phyloP scores from a whole-genome alignment of 2,113 vertebrate genomes.

The Lates calcarifer region DNA sequence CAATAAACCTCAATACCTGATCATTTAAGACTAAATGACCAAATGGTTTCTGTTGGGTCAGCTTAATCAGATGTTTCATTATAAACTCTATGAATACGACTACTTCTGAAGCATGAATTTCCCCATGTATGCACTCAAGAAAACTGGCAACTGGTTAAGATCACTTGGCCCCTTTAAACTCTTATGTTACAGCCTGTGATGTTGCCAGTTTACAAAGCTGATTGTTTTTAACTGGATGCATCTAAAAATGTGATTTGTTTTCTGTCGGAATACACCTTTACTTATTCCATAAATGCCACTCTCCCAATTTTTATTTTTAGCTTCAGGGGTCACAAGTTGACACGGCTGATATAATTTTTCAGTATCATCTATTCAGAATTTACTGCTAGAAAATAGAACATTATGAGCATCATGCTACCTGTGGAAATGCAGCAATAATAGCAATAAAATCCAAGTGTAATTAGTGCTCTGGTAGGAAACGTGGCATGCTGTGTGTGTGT shows the following conservation, averaged over 20 bases:
- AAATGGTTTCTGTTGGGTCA: too few species aligned
- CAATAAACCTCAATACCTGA: too few species aligned
- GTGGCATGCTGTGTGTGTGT: fast-evolving
- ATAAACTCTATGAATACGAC: too few species aligned
- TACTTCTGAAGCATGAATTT: too few species aligned
- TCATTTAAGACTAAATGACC: too few species aligned
- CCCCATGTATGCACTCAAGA: too few species aligned
- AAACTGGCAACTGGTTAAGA: too few species aligned
- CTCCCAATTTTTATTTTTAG: not conserved
- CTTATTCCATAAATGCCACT: not conserved
- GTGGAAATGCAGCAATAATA: not conserved
- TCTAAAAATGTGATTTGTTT: not conserved
- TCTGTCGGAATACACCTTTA: not conserved
- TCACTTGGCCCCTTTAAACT: too few species aligned
- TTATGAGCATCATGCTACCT: not conserved
- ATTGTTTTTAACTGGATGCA: too few species aligned
- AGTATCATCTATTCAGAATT: not conserved
- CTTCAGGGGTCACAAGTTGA: not conserved
- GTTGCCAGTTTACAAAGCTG: too few species aligned
- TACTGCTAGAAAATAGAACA: not conserved
- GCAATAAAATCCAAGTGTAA: not conserved
- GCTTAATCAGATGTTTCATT: too few species aligned
- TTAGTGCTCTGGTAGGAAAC: not conserved
- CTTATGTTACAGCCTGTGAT: too few species aligned
- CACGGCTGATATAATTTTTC: not conserved